Evolutionary conservation across 2,113 vertebrate genomes (phyloP).

Genomic region (Narcine bancroftii): DNA sequence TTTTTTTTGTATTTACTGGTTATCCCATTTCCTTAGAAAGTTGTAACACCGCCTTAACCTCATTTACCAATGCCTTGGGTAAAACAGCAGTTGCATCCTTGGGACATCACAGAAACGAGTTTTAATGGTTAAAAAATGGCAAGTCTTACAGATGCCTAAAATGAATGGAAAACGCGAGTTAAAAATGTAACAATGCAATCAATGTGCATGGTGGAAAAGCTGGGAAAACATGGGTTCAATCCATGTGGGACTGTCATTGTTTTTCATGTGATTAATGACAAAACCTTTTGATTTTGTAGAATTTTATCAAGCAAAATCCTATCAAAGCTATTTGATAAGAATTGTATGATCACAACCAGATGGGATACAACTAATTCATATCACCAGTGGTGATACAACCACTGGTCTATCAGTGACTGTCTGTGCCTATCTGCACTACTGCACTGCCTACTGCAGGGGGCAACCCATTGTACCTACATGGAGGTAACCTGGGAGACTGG

Average conservation of each 20-base stretch:
- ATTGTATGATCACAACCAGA: not conserved
- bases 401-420: too few relatives aligned
- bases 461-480: too few relatives aligned
- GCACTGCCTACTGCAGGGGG: too few relatives aligned
- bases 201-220: not conserved
- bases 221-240: not conserved
- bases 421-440: too few relatives aligned
- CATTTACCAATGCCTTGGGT: slow-evolving; percentile 17
- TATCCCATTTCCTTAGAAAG: slow-evolving; percentile 37
- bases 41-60: slow-evolving; percentile 31
- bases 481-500: too few relatives aligned
- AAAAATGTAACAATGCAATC: slow-evolving; percentile 11
- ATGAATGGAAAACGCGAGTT: not conserved
- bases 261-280: not conserved
- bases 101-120: slow-evolving; percentile 30
- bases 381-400: too few relatives aligned
- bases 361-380: not conserved
- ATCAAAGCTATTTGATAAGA: not conserved
- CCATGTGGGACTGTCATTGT: not conserved
- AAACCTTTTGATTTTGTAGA: not conserved
- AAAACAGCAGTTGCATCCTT: slow-evolving; percentile 33
- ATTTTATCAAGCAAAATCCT: not conserved
- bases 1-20: slow-evolving; percentile 20
- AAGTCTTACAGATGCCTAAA: slow-evolving; percentile 23
- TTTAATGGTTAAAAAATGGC: slow-evolving; percentile 31